These are phyloP conservation scores for Ectropis grisescens DNA, from an alignment of 1,140 invertebrate species.

Conservation along the genomic window DNA sequence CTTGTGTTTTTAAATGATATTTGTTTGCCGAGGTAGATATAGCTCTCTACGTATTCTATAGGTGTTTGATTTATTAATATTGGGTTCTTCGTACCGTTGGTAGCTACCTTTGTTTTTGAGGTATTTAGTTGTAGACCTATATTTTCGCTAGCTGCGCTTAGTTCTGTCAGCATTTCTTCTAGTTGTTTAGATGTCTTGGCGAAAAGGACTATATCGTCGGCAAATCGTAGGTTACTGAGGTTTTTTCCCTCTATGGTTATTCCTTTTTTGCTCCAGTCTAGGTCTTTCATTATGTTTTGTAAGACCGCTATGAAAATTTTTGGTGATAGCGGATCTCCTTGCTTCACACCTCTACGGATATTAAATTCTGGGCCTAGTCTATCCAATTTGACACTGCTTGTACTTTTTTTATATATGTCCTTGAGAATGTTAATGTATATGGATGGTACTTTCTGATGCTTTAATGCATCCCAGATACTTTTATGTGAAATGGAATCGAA, in stretches of 20 bases:
- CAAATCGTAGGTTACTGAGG: constrained; percentile 1
- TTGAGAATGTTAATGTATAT: constrained; percentile 11
- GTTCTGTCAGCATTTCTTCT: constrained; percentile 2
- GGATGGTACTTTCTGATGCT: constrained; percentile 2
- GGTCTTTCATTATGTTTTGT: constrained; percentile 8
- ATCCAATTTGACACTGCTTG: constrained; percentile 10
- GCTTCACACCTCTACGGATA: constrained; percentile 15
- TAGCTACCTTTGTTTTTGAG: constrained; percentile 3
- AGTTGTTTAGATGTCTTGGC: neutral
- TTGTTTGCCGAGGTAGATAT: constrained; percentile 5
- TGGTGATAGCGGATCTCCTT: constrained; percentile 16
- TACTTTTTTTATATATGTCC: constrained; percentile 10
- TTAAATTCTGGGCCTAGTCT: constrained; percentile 6
- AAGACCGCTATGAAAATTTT: constrained; percentile 13
- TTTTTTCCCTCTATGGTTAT: neutral
- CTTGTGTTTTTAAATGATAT: constrained; percentile 7
- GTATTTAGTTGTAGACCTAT: constrained; percentile 2
- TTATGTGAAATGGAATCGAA: constrained; percentile 12
- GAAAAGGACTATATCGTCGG: constrained; percentile 1
- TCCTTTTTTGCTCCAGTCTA: neutral
- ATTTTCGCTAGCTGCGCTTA: constrained; percentile 2
- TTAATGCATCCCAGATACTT: constrained; percentile 9
- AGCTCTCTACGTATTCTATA: constrained; percentile 2
- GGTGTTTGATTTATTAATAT: neutral
- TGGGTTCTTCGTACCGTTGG: neutral